phyloP scores from a whole-genome alignment of 2,113 vertebrate genomes.

The Speoplatyrhinus poulsoni region DNA sequence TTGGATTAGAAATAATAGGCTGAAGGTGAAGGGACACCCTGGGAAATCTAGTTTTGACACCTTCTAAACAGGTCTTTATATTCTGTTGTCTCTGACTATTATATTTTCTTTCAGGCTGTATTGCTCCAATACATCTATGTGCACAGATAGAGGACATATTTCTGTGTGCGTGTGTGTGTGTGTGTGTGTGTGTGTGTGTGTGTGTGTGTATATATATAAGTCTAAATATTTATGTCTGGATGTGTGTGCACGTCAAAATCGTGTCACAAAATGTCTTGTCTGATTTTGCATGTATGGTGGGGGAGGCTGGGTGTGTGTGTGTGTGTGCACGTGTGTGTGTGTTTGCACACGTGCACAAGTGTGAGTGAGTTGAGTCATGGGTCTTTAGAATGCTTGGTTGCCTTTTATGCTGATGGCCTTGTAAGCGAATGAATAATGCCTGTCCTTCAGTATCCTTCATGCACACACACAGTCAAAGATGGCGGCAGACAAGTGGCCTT shows the following conservation, averaged over 20 bases:
- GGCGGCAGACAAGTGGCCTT: too few relatives aligned
- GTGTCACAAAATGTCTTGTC: neutral
- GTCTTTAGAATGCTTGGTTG: conserved; percentile 58
- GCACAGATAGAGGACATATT: neutral
- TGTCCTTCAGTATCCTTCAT: conserved; percentile 39
- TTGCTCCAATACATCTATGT: conserved; percentile 1
- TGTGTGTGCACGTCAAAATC: neutral
- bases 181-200: conserved; percentile 4
- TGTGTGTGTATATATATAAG: neutral
- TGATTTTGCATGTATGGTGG: too few relatives aligned
- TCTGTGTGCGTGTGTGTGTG: conserved; percentile 1
- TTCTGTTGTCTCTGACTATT: neutral
- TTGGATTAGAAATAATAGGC: too few relatives aligned
- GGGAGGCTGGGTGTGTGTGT: neutral
- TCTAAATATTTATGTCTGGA: conserved; percentile 4
- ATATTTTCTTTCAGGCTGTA: neutral
- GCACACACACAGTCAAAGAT: too few relatives aligned
- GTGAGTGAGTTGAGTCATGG: conserved; percentile 49
- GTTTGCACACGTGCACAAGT: conserved; percentile 1
- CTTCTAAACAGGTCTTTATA: too few relatives aligned
- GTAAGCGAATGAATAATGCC: conserved; percentile 50
- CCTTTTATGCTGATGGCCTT: conserved; percentile 51
- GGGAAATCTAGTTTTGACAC: too few relatives aligned
- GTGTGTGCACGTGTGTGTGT: neutral
- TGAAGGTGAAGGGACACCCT: too few relatives aligned